Evolutionary conservation across 2,888 invertebrate species (phyloP), one percentile per base, ranked within the genome.

Genomic region (Mesorhabditis sp.): DNA sequence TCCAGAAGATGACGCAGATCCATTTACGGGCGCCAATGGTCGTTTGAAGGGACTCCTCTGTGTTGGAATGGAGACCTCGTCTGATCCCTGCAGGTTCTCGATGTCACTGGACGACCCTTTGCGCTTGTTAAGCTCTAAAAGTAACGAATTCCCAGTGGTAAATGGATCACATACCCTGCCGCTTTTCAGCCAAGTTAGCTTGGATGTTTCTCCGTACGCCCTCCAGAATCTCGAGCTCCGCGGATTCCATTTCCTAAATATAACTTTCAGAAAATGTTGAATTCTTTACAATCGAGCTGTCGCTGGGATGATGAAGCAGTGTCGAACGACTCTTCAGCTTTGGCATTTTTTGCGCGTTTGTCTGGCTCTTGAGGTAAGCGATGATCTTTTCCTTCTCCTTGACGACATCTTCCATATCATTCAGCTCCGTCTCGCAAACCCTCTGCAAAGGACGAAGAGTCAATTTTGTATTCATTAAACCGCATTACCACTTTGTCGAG

Each of bases 371-470:
- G 7, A 62, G 41, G 6, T 76, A 78, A 4, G 66, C 67, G 45
- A 76, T 66, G 44, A 78, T 65, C 41, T 76, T 76, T 13, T 77
- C 71, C 66, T 78, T 78, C 45, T 76, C 78, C 45, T 68, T 67
- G 5, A 76, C 58, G n/a, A 72, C 70, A 45, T 69, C 65, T 7
- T 69, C 67, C 15, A 78, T 43, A 43, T 77, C 76, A n/a, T 45
- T 41, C 5, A 76, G 28, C 42, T 74, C 63, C 41, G 70, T 70
- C 44, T 76, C 76, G n/a, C 68, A 10, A n/a, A 62, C 65, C 42
- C 64, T 66, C 74, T 74, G 58, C 28, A 73, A 50, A 28, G 28
- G 28, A 28, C 28, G 28, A 28, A 28, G 28, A 28, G 28, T 28
- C 28, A 28, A 28, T 28, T 28, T 28, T 28, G 28, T 28, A 28